These are phyloP conservation scores for Albula glossodonta DNA, from an alignment of 2,113 vertebrate genomes.

Conservation along the genomic window DNA sequence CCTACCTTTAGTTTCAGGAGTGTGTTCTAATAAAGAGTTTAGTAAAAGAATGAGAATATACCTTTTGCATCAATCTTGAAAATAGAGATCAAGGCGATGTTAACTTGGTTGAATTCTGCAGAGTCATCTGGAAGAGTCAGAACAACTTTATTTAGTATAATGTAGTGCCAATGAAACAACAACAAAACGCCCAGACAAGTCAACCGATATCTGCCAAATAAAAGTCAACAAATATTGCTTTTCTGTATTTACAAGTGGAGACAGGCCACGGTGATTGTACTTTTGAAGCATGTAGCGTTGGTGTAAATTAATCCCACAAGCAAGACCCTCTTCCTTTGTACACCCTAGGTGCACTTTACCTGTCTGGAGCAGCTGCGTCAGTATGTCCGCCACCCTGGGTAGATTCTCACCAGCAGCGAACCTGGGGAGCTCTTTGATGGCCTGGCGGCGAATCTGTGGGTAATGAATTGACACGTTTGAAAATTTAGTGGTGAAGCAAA, in stretches of 20 bases:
- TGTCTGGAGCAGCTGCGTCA: slow-evolving; percentile 94
- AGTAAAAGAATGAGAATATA: slow-evolving; percentile 41
- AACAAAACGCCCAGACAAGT: slow-evolving; percentile 8
- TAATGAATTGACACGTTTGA: not conserved
- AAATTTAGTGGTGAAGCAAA: not conserved
- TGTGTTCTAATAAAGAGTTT: no score
- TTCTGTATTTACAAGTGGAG: not conserved
- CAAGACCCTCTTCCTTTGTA: not conserved
- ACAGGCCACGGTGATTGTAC: not conserved
- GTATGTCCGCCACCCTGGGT: slow-evolving; percentile 91
- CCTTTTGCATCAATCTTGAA: slow-evolving; percentile 98
- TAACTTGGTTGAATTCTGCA: slow-evolving; percentile 96
- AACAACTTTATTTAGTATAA: not conserved
- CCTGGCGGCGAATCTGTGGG: slow-evolving; percentile 88
- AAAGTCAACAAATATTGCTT: not conserved
- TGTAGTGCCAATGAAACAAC: not conserved
- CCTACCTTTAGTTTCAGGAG: no score
- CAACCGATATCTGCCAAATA: not conserved
- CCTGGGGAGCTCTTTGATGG: slow-evolving; percentile 94
- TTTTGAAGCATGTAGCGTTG: no score
- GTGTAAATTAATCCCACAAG: no score
- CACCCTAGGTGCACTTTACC: slow-evolving; percentile 62
- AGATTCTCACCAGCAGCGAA: slow-evolving; percentile 96
- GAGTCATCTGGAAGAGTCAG: slow-evolving; percentile 82
- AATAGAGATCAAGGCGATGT: slow-evolving; percentile 87